Evolutionary conservation across 2,797 vertebrate genomes (phyloP).

Genomic region (Luscinia luscinia): DNA sequence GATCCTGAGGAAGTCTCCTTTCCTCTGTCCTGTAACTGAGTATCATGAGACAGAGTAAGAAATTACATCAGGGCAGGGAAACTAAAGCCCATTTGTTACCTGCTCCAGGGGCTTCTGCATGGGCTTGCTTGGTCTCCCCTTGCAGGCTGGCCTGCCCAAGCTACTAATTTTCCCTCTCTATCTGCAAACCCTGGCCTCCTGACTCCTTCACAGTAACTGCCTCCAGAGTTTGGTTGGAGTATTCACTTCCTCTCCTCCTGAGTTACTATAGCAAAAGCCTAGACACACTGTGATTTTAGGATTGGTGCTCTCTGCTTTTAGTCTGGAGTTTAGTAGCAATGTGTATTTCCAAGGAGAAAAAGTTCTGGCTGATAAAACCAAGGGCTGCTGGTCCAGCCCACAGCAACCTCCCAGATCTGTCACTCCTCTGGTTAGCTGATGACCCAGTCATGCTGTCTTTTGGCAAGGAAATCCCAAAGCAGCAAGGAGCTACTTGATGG

Average conservation of each 20-base stretch:
- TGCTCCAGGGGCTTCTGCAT: background rate
- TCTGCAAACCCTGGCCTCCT: background rate
- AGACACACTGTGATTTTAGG: background rate
- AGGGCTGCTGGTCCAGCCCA: background rate
- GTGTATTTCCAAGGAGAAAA: background rate
- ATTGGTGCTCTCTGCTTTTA: background rate
- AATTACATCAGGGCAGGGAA: background rate
- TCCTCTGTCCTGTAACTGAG: background rate
- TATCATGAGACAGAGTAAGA: background rate
- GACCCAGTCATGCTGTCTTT: background rate
- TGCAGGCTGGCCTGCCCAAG: background rate
- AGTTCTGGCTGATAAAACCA: background rate
- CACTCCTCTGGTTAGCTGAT: background rate
- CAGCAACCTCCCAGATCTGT: fast-evolving
- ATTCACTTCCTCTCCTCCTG: background rate
- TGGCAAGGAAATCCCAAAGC: background rate
- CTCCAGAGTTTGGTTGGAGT: background rate
- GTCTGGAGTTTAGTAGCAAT: background rate
- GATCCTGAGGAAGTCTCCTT: background rate
- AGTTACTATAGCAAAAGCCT: background rate
- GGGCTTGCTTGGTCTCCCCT: background rate
- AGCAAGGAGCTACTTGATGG: background rate
- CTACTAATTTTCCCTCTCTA: background rate
- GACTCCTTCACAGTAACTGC: background rate
- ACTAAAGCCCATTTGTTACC: background rate